Conservation (phyloP, 2,113 vertebrate genomes). For the Corynorhinus townsendii region DNA sequence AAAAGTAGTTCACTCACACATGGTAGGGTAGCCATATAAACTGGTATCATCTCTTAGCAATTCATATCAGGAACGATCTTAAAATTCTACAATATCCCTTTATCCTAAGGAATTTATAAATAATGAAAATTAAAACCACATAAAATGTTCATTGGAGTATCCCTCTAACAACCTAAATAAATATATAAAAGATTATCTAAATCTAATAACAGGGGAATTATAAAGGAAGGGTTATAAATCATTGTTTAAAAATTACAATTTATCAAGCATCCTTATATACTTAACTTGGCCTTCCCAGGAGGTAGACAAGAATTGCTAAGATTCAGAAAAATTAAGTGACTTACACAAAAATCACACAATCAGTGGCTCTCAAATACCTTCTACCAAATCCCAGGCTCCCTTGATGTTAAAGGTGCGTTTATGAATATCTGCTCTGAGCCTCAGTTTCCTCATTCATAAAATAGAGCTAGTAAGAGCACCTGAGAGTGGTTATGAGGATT, state of each 20-base stretch:
- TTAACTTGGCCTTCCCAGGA: neutral
- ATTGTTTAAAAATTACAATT: neutral
- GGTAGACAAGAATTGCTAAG: neutral
- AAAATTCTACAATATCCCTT: neutral
- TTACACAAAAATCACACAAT: neutral
- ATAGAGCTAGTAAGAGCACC: neutral
- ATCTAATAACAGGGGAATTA: neutral
- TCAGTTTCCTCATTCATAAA: neutral
- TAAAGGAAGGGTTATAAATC: neutral
- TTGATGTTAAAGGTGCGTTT: neutral
- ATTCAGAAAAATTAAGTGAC: neutral
- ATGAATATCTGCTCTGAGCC: neutral
- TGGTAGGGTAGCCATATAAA: neutral
- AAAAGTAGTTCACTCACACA: neutral
- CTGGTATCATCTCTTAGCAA: neutral
- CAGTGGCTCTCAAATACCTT: neutral
- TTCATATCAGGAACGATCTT: neutral
- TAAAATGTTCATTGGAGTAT: neutral
- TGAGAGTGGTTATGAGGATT: neutral
- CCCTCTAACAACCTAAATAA: neutral
- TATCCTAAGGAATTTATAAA: neutral
- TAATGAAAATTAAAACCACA: neutral
- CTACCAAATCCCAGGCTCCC: neutral
- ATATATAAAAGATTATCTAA: neutral
- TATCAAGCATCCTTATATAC: neutral